A percentile compares a stretch with the other conserved stretches of the same genome.
phyloP scores from a whole-genome alignment of 2,113 vertebrate species.

The Aegotheles bennettii region DNA sequence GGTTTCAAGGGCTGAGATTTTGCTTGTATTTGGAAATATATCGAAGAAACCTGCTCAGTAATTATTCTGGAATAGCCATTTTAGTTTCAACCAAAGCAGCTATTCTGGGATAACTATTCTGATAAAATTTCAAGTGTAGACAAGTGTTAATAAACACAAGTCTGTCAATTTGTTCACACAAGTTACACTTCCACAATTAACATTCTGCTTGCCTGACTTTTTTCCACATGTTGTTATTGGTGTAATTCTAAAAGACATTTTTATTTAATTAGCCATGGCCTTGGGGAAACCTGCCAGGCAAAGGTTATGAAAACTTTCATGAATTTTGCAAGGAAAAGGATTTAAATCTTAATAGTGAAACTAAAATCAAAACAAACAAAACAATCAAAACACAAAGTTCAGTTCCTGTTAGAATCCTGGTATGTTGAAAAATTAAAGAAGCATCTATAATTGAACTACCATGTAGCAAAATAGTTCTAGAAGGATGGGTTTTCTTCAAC shows the following conservation, averaged over 20 bases:
- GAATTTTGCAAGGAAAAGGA: background rate
- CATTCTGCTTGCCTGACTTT: background rate
- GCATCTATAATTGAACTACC: background rate
- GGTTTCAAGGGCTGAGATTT: background rate
- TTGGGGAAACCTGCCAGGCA: background rate
- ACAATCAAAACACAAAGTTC: background rate
- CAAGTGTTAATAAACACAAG: background rate
- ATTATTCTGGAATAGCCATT: background rate
- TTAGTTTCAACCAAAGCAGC: background rate
- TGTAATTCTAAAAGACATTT: background rate
- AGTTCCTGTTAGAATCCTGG: background rate
- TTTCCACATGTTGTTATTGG: background rate
- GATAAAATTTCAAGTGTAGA: background rate
- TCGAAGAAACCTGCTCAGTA: background rate
- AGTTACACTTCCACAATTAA: background rate
- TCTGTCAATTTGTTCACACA: background rate
- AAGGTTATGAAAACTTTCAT: background rate
- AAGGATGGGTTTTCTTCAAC: background rate
- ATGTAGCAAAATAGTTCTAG: background rate
- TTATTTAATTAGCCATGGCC: background rate
- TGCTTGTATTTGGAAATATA: background rate
- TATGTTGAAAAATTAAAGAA: background rate
- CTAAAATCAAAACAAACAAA: background rate
- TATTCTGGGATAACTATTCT: background rate
- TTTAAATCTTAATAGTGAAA: background rate